Base-by-base conservation (phyloP, 53 echinoderm and acorn worm species). In the Henricia sp. region DNA sequence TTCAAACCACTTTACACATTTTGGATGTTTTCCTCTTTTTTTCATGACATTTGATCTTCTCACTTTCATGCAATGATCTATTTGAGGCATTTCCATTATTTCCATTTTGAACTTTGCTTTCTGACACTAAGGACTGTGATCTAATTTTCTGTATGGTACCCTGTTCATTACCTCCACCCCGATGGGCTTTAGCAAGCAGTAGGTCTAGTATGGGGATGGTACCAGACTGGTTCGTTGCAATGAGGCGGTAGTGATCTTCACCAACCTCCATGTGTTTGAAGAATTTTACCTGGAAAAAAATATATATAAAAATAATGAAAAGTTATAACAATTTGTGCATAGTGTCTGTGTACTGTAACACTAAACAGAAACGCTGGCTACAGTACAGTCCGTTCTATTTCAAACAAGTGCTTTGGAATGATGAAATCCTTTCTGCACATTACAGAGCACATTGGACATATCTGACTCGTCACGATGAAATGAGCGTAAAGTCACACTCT, bases 191-290 rank as follows among this genome's bases (percentile, higher is more conserved):
- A 4, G 40, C 37, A 9, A 91, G 83, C 21, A 87, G 74, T 41
- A 94, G 53, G 73, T 94, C 94, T 12, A 91, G 76, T 39, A 94
- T 66, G 0, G 77, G 70, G 34, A 94, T 82, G 39, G 78, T 88
- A 26, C 94, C 94, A 1, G 94, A 82, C 74, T 94, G 91, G 63
- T 94, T 94, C 33, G 88, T 86, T 17, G 91, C 88, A 11, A 88
- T 80, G 33, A 91, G 23, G 29, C 68, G 72, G 70, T 91, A 94
- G 48, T 83, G 90, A 53, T 90, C 90, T 27, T 84, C 74, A 14
- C 66, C 82, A 23, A 67, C 53, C 13, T 71, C 68, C 3, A 70
- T 88, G 38, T 75, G 52, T 27, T 85, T 83, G 72, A 90, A 92
- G 64, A 77, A 72, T 77, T 94, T 94, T 68, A 93, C 63, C 87